phyloP scores from a whole-genome alignment of 2,113 vertebrate genomes.

The Ailurus styani region DNA sequence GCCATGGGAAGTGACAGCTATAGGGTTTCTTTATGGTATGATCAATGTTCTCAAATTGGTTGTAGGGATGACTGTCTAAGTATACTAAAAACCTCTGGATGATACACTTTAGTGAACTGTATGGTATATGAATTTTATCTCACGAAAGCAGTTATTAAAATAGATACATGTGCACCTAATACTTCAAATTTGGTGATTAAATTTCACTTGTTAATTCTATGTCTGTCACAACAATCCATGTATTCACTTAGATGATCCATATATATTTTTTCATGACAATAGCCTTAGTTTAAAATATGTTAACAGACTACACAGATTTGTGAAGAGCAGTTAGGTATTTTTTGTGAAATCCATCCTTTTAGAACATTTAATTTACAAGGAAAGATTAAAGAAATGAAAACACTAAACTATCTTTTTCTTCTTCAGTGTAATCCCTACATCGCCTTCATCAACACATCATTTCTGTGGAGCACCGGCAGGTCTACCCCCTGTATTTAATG shows the following conservation, averaged over 20 bases:
- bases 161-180: background rate
- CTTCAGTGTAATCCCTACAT: background rate
- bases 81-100: background rate
- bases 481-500: slow-evolving; percentile 33
- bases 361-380: slow-evolving; percentile 20
- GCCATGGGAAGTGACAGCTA: background rate
- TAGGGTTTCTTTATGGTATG: background rate
- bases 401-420: background rate
- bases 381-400: slow-evolving; percentile 10
- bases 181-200: background rate
- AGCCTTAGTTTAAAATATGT: background rate
- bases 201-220: slow-evolving; percentile 57
- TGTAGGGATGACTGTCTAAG: background rate
- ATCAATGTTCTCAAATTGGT: background rate
- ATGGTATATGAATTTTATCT: background rate
- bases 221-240: slow-evolving; percentile 81
- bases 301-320: background rate
- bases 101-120: background rate
- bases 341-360: background rate
- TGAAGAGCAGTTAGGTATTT: background rate
- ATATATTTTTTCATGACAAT: background rate
- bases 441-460: background rate
- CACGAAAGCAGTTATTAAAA: background rate
- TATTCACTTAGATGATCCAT: slow-evolving; percentile 40
- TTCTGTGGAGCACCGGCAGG: background rate